These are phyloP conservation scores for Ectobius pallidus DNA, from an alignment of 2,888 invertebrate species.

Conservation along the genomic window DNA sequence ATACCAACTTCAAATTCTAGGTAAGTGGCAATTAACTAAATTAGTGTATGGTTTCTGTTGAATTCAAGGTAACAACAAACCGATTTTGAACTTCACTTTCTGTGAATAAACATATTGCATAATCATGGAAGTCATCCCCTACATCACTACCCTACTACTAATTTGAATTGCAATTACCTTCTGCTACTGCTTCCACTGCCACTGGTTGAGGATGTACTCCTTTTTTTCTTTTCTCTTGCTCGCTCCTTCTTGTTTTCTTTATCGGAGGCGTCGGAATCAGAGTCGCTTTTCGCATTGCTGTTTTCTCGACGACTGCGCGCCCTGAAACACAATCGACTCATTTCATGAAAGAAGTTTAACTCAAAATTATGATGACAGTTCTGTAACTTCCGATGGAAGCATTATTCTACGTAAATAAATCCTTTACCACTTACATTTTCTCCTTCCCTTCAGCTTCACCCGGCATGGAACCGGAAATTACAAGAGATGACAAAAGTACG, in stretches of 20 bases:
- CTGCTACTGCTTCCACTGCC: slow-evolving; percentile 81
- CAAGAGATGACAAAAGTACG: neutral
- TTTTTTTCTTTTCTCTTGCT: slow-evolving; percentile 66
- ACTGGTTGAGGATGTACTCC: slow-evolving; percentile 75
- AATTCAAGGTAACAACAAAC: too few relatives aligned
- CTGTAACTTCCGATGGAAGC: neutral
- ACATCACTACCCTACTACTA: too few relatives aligned
- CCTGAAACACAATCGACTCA: slow-evolving; percentile 57
- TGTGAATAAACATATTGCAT: too few relatives aligned
- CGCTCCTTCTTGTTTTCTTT: slow-evolving; percentile 76
- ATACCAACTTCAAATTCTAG: too few relatives aligned
- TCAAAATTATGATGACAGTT: neutral
- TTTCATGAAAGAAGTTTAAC: neutral
- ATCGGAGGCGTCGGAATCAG: slow-evolving; percentile 67
- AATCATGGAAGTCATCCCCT: too few relatives aligned
- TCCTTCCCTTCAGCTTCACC: slow-evolving; percentile 16
- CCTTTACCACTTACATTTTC: slow-evolving; percentile 19
- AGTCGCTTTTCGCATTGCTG: slow-evolving; percentile 47
- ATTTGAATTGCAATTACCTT: slow-evolving; percentile 49
- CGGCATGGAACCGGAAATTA: slow-evolving; percentile 29
- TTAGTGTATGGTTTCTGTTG: too few relatives aligned
- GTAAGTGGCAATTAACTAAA: too few relatives aligned
- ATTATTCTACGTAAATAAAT: neutral
- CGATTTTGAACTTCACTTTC: too few relatives aligned
- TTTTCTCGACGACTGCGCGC: slow-evolving; percentile 73